Percentiles rank a stretch among this genome's conserved stretches.
phyloP scores from a whole-genome alignment of 2,797 vertebrate genomes.

The Micropoecilia bifurca region DNA sequence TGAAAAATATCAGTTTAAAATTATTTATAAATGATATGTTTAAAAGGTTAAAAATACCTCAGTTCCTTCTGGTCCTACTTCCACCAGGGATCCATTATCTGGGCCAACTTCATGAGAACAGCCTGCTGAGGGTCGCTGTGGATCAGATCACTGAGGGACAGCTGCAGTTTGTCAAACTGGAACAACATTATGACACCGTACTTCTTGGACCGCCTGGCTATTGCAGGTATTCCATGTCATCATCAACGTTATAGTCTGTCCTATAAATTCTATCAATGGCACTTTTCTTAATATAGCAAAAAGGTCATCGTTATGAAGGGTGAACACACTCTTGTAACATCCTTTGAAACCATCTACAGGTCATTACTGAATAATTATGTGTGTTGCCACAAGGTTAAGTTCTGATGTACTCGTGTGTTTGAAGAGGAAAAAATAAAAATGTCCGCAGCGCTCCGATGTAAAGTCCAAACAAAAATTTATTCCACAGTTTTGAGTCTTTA shows the following conservation, averaged over 20 bases:
- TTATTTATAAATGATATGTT: not conserved
- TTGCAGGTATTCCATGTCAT: slow-evolving; percentile 42
- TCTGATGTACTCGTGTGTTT: too few relatives aligned
- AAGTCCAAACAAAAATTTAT: too few relatives aligned
- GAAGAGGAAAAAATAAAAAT: too few relatives aligned
- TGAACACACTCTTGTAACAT: not conserved
- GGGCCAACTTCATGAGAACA: slow-evolving; percentile 81
- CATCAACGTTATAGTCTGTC: not conserved
- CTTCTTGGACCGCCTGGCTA: slow-evolving; percentile 66
- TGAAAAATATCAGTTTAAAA: not conserved
- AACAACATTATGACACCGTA: slow-evolving; percentile 83
- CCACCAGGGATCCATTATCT: slow-evolving; percentile 81
- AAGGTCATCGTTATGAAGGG: not conserved
- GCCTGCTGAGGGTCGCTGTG: slow-evolving; percentile 77
- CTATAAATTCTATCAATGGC: not conserved
- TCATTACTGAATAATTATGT: not conserved
- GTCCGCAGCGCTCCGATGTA: too few relatives aligned
- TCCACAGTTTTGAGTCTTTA: too few relatives aligned
- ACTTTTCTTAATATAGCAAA: not conserved
- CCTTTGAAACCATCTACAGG: not conserved
- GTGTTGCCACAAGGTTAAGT: too few relatives aligned
- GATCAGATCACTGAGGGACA: slow-evolving; percentile 83
- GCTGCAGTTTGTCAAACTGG: slow-evolving; percentile 76
- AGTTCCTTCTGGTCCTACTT: not conserved
- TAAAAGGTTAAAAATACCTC: not conserved